These are phyloP conservation scores for Solea senegalensis DNA, from an alignment of 2,113 vertebrate genomes.

Conservation along the genomic window DNA sequence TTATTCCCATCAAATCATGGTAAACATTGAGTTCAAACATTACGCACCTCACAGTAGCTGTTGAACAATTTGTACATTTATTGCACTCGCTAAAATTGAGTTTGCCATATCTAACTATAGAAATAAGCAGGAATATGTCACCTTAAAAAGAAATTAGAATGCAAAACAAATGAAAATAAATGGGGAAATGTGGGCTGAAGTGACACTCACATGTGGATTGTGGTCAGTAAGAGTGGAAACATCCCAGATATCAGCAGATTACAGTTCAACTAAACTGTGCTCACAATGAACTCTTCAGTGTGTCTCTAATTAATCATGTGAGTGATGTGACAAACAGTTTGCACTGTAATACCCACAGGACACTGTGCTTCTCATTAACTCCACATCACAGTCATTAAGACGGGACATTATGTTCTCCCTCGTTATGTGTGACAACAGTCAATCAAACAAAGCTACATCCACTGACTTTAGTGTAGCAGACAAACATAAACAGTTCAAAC, in stretches of 20 bases:
- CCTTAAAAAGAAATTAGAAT: too few species aligned
- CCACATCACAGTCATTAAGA: constrained; percentile 33
- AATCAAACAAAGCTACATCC: not conserved
- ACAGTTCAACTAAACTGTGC: not conserved
- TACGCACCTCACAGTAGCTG: not conserved
- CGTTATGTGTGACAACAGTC: not conserved
- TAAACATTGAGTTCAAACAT: too few species aligned
- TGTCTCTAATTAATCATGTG: not conserved
- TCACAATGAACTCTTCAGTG: not conserved
- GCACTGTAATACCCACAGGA: constrained; percentile 22
- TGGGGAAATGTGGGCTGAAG: too few species aligned
- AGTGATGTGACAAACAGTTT: constrained; percentile 17
- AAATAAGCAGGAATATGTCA: too few species aligned
- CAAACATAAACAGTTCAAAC: not conserved
- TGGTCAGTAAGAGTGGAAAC: not conserved
- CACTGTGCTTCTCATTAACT: constrained; percentile 15
- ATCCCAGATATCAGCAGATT: not conserved
- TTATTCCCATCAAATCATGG: too few species aligned
- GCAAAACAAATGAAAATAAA: too few species aligned
- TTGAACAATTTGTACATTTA: not conserved
- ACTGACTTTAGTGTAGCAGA: not conserved
- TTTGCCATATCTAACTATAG: too few species aligned
- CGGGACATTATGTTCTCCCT: not conserved
- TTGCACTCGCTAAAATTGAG: too few species aligned
- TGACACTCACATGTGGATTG: not conserved